Evolutionary conservation across 2,113 vertebrate genomes (phyloP), one percentile per base, ranked within the genome.

Genomic region (Zootoca vivipara): DNA sequence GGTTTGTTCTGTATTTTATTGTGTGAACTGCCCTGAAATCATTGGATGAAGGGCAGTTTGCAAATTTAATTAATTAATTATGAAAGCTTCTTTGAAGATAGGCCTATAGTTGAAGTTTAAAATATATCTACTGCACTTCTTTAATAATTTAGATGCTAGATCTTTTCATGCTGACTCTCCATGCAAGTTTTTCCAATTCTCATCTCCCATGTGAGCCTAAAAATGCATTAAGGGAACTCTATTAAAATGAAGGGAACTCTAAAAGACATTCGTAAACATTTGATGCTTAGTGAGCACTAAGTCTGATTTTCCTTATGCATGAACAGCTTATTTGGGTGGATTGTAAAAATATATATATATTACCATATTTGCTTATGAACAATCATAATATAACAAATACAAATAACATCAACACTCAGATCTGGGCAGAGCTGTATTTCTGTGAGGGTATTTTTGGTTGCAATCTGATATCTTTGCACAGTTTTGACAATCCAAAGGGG

Each of bases 141-240:
- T 81, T 81, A 33, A 81, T 62, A 81, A 81, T 81, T 81, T 81
- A 81, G 7, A 58, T 62, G 46, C n/a, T 64, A 62, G n/a, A 81
- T 20, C 8, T 81, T 81, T 62, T 81, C 30, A 7, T 62, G 52
- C 56, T 81, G 52, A 62, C 56, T 81, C 35, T 40, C 56, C 52
- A 81, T 62, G 16, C 12, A 81, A 35, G 56, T 33, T 81, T 62
- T 79, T 33, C 24, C 40, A 46, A 16, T 38, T 77, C 74, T 78
- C 15, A 46, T 78, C 22, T 78, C 77, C 56, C 78, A 62, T 20
- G 62, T 35, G 30, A 81, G 78, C 78, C 42, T 52, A 52, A 52
- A 78, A 78, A 28, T 4, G 26, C 5, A 30, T 78, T 52, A 78
- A 42, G 22, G 74, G 24, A 42, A 77, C 74, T 77, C 38, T 77